These are phyloP conservation scores for Pholis gunnellus DNA, from an alignment of 2,113 vertebrate species.

Conservation along the genomic window DNA sequence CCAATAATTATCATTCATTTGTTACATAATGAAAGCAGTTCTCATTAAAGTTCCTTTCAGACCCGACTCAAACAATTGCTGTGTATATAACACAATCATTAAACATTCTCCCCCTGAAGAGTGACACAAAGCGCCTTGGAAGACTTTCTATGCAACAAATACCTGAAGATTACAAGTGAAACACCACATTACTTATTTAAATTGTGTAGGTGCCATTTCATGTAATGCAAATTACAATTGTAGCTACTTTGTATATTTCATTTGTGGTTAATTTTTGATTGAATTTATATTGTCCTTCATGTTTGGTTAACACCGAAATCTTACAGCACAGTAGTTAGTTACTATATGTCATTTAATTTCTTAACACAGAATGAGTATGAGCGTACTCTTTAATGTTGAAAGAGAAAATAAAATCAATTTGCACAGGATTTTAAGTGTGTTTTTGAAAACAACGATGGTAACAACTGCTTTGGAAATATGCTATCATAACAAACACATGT, in stretches of 20 bases:
- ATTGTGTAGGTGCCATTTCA: neutral
- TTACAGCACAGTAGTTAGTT: neutral
- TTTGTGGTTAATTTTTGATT: neutral
- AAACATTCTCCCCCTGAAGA: slow-evolving; percentile 23
- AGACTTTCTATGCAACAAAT: slow-evolving; percentile 10
- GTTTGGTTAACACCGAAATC: neutral
- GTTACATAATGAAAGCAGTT: slow-evolving; percentile 12
- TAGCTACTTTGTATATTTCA: neutral
- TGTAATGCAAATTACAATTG: neutral
- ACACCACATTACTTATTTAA: neutral
- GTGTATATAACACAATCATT: slow-evolving; percentile 8
- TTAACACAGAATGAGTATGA: neutral
- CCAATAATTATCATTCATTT: slow-evolving; percentile 20
- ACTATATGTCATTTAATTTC: neutral
- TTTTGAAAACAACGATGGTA: slow-evolving; percentile 8
- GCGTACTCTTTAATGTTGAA: neutral
- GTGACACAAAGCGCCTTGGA: neutral
- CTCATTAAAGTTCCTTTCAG: neutral
- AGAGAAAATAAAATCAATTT: neutral
- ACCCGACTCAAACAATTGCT: neutral
- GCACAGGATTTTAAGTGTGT: neutral
- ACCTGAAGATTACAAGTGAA: neutral
- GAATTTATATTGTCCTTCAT: neutral
- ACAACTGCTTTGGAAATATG: neutral
- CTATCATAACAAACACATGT: neutral